Conservation (phyloP, 1,140 invertebrate species). For the Trichonephila clavipes region DNA sequence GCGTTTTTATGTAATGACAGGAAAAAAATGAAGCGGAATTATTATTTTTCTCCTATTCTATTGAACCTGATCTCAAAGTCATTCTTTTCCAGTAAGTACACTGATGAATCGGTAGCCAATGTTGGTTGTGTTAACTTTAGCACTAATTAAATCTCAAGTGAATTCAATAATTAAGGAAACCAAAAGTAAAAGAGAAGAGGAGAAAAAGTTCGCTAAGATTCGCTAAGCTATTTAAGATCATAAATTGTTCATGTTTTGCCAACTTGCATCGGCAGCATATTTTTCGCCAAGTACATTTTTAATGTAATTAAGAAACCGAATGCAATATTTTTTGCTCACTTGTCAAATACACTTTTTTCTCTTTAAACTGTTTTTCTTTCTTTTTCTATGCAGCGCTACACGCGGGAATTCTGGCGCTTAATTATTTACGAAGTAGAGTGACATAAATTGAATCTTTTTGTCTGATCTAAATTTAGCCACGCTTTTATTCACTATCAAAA, state of each 20-base stretch:
- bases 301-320: conserved; percentile 52
- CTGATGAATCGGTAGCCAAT: conserved; percentile 20
- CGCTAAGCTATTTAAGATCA: conserved; percentile 24
- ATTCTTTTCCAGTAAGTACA: conserved; percentile 47
- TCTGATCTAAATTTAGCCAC: conserved; percentile 36
- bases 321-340: conserved; percentile 29
- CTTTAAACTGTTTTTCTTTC: conserved; percentile 35
- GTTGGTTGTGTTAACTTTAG: conserved; percentile 33
- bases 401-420: conserved; percentile 43
- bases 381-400: conserved; percentile 19
- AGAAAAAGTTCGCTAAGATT: background rate
- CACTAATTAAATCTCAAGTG: conserved; percentile 62
- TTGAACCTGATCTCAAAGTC: conserved; percentile 19
- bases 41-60: conserved; percentile 19
- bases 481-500: conserved; percentile 34
- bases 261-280: conserved; percentile 44
- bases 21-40: background rate
- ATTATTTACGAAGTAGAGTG: conserved; percentile 45
- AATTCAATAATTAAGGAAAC: conserved; percentile 59
- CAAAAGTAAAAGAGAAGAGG: conserved; percentile 5
- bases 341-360: conserved; percentile 28
- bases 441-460: conserved; percentile 38
- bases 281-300: conserved; percentile 54
- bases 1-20: background rate
- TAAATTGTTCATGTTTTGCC: conserved; percentile 46